A percentile compares a stretch with the other conserved stretches of the same genome.
These are phyloP conservation scores for Panopea generosa DNA, from an alignment of 2,888 invertebrate genomes.

Conservation along the genomic window DNA sequence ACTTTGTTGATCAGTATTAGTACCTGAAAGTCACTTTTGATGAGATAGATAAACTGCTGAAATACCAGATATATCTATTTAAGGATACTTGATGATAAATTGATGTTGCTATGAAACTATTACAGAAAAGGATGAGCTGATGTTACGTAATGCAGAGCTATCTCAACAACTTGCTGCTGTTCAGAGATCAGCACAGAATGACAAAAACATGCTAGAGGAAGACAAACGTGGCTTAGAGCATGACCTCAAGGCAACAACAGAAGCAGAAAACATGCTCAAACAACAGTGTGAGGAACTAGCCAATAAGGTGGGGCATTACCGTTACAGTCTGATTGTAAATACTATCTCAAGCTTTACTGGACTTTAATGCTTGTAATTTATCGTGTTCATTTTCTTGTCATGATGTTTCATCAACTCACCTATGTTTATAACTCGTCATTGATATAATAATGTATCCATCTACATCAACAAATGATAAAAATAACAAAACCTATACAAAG, in stretches of 20 bases:
- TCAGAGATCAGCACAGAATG: slow-evolving; percentile 87
- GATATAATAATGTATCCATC: too few species aligned
- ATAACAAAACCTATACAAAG: too few species aligned
- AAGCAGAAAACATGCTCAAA: slow-evolving; percentile 35
- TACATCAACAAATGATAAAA: too few species aligned
- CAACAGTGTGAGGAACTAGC: slow-evolving; percentile 42
- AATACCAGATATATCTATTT: too few species aligned
- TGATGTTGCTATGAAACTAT: too few species aligned
- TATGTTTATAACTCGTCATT: too few species aligned
- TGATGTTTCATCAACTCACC: too few species aligned
- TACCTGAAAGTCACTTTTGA: neutral
- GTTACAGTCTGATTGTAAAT: neutral
- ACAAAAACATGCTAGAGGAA: slow-evolving; percentile 60
- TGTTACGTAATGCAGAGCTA: slow-evolving; percentile 83
- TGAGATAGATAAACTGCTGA: neutral
- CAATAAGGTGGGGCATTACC: slow-evolving; percentile 34
- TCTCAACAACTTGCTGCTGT: slow-evolving; percentile 87
- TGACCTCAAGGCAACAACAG: slow-evolving; percentile 53
- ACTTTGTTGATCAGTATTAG: too few species aligned
- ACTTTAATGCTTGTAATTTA: too few species aligned
- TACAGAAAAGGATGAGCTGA: slow-evolving; percentile 80
- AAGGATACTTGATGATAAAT: too few species aligned
- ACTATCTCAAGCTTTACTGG: neutral
- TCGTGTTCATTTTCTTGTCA: too few species aligned
- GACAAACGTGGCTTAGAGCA: slow-evolving; percentile 58